A percentile compares a stretch with the other conserved stretches of the same genome.
These are phyloP conservation scores for Lerista edwardsae DNA, from an alignment of 2,797 vertebrate species.

Conservation along the genomic window DNA sequence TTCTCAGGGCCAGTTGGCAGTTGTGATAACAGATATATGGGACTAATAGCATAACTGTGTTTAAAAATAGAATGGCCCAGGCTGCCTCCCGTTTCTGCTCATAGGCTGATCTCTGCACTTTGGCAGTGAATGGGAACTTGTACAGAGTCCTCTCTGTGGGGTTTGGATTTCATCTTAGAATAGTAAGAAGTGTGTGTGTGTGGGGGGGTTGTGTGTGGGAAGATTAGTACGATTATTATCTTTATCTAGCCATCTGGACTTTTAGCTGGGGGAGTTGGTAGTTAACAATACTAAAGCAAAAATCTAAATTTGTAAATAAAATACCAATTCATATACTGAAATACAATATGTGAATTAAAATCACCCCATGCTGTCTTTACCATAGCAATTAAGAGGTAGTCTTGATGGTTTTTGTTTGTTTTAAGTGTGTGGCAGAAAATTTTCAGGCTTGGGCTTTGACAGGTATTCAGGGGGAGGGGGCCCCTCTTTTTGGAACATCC, in stretches of 20 bases:
- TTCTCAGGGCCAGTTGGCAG: neutral
- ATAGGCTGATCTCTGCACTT: neutral
- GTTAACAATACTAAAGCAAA: neutral
- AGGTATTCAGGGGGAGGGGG: neutral
- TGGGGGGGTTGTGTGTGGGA: no score
- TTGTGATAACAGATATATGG: constrained; percentile 14
- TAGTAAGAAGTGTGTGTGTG: neutral
- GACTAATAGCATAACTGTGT: neutral
- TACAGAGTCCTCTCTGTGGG: neutral
- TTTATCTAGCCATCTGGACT: neutral
- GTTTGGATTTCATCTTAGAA: neutral
- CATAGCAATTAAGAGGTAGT: neutral
- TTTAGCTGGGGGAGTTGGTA: neutral
- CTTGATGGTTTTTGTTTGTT: neutral
- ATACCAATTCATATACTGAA: neutral
- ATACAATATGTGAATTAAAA: neutral
- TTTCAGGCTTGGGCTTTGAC: neutral
- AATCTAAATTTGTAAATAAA: neutral
- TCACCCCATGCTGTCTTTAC: neutral
- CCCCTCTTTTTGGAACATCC: neutral
- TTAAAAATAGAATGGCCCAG: constrained; percentile 25
- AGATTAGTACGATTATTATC: neutral
- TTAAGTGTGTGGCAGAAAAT: neutral
- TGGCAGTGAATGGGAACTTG: neutral
- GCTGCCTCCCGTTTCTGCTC: neutral